Base-by-base conservation (phyloP, 2,113 vertebrate genomes). In the Prionailurus bengalensis region DNA sequence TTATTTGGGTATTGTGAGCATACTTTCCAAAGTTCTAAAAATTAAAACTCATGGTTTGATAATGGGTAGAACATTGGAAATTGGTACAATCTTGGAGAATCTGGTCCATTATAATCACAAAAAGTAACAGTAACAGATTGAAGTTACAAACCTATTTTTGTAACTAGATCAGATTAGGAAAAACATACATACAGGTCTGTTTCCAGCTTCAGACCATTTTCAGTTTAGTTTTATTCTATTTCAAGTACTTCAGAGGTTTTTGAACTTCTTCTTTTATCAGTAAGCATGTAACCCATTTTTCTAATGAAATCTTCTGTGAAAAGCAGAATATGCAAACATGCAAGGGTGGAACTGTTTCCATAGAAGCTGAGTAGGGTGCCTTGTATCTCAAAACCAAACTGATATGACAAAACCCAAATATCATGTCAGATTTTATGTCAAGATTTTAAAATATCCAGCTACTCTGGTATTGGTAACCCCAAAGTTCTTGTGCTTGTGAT, bases 181-280 rank as follows among this genome's bases (percentile, higher is more conserved):
- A 58, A 76, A 42, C 7, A 23, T 51, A 51, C 63, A 9, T 71
- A 3, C 7, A n/a, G 11, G 55, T 19, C 8, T 89, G 13, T 78
- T 94, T 93, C 63, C 39, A 65, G 29, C 29, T 93, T 95, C 23
- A 66, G n/a, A 92, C 5, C 11, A 81, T 39, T 53, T 86, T 81
- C 14, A 66, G 5, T 65, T 78, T 97, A 36, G 4, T 92, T 94
- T 95, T 31, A 84, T 73, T 97, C 91, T 73, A 78, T 92, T 94
- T 95, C 11, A 61, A 0, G 4, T 42, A 39, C 23, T 27, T 93
- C 0, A 76, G 66, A 88, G 45, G 29, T 29, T 83, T 96, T 79
- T 11, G n/a, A 83, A 25, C 19, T 63, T 73, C 7, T 53, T 29
- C n/a, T 95, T 71, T 79, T 39, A 29, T 78, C 4, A 0, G 17